Evolutionary conservation across 2,113 vertebrate genomes (phyloP).

Genomic region (Heterotilapia buettikoferi): DNA sequence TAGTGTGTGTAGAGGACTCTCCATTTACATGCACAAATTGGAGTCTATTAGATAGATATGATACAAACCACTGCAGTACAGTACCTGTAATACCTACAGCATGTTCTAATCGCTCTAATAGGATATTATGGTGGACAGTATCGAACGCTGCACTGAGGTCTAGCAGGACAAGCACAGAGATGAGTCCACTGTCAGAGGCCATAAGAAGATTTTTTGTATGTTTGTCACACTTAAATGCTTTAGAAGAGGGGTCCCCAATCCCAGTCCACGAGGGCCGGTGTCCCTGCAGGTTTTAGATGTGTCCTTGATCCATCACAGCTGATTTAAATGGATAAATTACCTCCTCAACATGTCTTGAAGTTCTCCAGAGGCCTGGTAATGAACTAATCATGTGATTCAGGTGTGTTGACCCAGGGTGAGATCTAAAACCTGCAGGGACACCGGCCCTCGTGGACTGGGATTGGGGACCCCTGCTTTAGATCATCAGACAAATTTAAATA

Average conservation of each 20-base stretch:
- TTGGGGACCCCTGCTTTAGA: background rate
- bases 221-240: background rate
- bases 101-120: rapidly evolving
- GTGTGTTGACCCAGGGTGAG: too few relatives aligned
- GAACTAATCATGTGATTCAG: too few relatives aligned
- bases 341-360: too few relatives aligned
- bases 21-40: rapidly evolving
- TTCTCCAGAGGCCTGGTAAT: too few relatives aligned
- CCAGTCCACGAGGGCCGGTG: too few relatives aligned
- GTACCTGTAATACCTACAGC: rapidly evolving
- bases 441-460: too few relatives aligned
- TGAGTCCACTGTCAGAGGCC: background rate
- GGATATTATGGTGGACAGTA: background rate
- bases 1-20: background rate
- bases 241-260: background rate
- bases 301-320: too few relatives aligned
- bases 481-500: background rate
- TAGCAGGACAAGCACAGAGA: rapidly evolving
- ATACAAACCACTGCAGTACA: rapidly evolving
- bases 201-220: background rate
- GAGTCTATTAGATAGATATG: background rate
- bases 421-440: too few relatives aligned
- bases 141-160: rapidly evolving
- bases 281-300: too few relatives aligned
- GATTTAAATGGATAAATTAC: too few relatives aligned